Percentiles rank a stretch among this genome's conserved stretches.
Evolutionary conservation across 2,888 invertebrate species (phyloP).

Genomic region (Melinaea menophilus): DNA sequence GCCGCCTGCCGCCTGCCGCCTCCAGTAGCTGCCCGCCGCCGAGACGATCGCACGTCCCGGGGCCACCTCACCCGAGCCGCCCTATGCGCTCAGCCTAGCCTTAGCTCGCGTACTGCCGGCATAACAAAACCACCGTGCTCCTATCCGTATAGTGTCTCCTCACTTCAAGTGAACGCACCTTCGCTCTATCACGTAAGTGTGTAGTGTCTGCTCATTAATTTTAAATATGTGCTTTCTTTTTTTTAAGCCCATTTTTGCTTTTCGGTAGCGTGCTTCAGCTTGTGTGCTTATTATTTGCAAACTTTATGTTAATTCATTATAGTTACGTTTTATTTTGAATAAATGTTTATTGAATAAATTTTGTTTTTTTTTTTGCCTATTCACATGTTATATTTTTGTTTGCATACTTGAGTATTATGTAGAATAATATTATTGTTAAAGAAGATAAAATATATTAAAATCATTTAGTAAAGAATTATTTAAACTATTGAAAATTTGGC

Average conservation of each 20-base stretch:
- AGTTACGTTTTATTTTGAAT: slow-evolving; percentile 1
- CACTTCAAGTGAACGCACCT: slow-evolving; percentile 31
- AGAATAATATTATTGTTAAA: no score
- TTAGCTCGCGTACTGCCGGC: slow-evolving; percentile 43
- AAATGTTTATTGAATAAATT: slow-evolving; percentile 12
- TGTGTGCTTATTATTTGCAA: slow-evolving; percentile 13
- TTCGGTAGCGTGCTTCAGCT: slow-evolving; percentile 18
- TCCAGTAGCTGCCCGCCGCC: slow-evolving; percentile 63
- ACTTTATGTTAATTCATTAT: slow-evolving; percentile 1
- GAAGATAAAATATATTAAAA: no score
- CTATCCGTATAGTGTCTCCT: slow-evolving; percentile 52
- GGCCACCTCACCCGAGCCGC: slow-evolving; percentile 35
- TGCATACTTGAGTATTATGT: no score
- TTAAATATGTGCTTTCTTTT: slow-evolving; percentile 27
- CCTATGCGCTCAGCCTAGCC: slow-evolving; percentile 40
- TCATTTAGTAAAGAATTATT: no score
- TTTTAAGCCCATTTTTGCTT: slow-evolving; percentile 21
- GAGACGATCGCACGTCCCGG: slow-evolving; percentile 64
- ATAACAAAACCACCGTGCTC: slow-evolving; percentile 56
- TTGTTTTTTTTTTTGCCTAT: not conserved
- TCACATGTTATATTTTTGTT: no score
- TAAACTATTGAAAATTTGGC: no score
- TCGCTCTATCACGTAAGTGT: slow-evolving; percentile 50
- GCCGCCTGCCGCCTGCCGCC: slow-evolving; percentile 39
- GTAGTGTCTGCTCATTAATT: slow-evolving; percentile 15